Base-by-base conservation (phyloP, 37 sponge, comb jelly and placozoan genomes). In the Cladorhizidae sp. region DNA sequence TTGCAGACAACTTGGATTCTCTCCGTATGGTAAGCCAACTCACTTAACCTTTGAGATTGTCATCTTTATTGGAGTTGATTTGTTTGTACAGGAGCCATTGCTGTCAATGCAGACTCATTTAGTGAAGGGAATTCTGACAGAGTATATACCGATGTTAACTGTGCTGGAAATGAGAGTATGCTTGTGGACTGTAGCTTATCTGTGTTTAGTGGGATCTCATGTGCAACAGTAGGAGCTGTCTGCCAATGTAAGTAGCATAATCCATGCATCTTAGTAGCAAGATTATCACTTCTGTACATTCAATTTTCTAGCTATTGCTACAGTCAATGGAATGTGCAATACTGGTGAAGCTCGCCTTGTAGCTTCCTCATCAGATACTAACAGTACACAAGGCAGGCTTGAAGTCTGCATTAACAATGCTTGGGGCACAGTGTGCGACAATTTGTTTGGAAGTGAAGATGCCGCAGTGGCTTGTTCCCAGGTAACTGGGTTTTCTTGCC, bases 1-100 rank as follows among this genome's bases (percentile, higher is more conserved):
- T 29, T 84, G 84, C 58, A 36, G 42, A 41, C 84, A 84, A 23
- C 68, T 76, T 0, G 70, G 77, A 36, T 70, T 84, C 49, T 84
- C 84, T 28, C 61, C 77, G 25, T 76, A 84, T 69, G 84, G 84
- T 84, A 70, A 26, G 49, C 49, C 9, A 45, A 45, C 5, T 9
- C 9, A 45, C 5, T 9, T 45, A 45, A 45, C 5, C 8, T 12
- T 12, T 45, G 49, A 45, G 9, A 59, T 59, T 59, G n/a, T 59
- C n/a, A 23, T 17, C 6, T 28, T 28, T 59, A 59, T 59, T 12
- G 3, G 3, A 59, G 3, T 26, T 59, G 6, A 17, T 23, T 12
- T 6, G 5, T 12, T 17, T 26, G 17, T 59, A 1, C 68, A 78
- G 79, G 79, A 41, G 79, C 79, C 23, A 78, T 78, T 67, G 18